Evolutionary conservation across 2,113 vertebrate species (phyloP).

Genomic region (Eudyptes chrysolophus): DNA sequence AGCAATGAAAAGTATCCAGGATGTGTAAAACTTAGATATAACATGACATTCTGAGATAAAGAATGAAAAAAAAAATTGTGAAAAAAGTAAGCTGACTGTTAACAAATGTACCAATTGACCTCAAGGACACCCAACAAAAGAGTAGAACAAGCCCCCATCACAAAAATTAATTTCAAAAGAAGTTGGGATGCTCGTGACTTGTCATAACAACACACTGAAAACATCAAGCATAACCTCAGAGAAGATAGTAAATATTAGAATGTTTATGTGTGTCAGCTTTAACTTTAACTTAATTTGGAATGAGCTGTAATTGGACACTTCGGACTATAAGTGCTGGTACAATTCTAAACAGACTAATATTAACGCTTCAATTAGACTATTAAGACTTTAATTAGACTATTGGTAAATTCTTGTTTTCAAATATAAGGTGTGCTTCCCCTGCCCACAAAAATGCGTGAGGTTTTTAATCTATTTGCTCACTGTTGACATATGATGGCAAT

Average conservation of each 20-base stretch:
- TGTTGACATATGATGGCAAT: neutral
- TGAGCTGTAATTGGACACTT: neutral
- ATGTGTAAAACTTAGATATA: neutral
- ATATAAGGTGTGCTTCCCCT: neutral
- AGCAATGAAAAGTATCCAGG: neutral
- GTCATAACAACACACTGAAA: neutral
- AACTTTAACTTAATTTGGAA: neutral
- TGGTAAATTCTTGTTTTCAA: neutral
- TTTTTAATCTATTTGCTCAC: neutral
- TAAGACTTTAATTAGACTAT: neutral
- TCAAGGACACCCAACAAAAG: neutral
- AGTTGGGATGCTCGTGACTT: neutral
- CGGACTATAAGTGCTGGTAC: neutral
- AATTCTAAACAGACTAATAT: neutral
- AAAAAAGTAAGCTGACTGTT: neutral
- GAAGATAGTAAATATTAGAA: neutral
- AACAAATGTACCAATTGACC: neutral
- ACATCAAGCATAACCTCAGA: neutral
- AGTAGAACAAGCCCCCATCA: rapidly evolving
- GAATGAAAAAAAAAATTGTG: neutral
- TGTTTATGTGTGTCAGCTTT: neutral
- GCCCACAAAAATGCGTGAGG: neutral
- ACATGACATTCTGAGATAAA: neutral
- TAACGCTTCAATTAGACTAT: neutral
- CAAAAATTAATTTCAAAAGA: neutral